Base-by-base conservation (phyloP, 2,797 vertebrate genomes). In the Pangasius mekongensis region DNA sequence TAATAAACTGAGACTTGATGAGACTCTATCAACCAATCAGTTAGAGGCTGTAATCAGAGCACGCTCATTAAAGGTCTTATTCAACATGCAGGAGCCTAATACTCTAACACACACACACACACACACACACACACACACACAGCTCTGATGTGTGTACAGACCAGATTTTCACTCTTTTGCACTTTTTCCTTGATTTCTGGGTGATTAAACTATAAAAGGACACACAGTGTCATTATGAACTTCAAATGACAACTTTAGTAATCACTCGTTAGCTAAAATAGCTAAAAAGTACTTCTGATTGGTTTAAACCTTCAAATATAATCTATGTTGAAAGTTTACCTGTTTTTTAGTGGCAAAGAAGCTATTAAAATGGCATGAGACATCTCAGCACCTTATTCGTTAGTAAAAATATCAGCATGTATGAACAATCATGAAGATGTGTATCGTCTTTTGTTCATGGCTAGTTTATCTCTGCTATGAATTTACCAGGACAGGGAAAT, bases 1-100 rank as follows among this genome's bases (percentile, higher is more conserved):
- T 93, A 92, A 93, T 87, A 91, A 89, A 92, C 76, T 89, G 90
- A 94, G 77, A 67, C 77, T 67, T 73, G 69, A 43, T 36, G 47
- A 85, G 64, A 83, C 62, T 43, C 30, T 71, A 88, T 89, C 82
- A 87, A 92, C 90, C 84, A 77, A 89, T 86, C 43, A 83, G 82
- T 30, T 66, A 43, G 13, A 56, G 24, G 8, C 62, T 83, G 82
- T 49, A 83, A 83, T 83, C 82, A 83, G 18, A 83, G 43, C 60
- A 83, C 3, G 24, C n/a, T 83, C 43, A 66, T 83, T 83, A 66
- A 49, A 49, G 60, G 81, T 66, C 16, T 66, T 64, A 52, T 67
- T 52, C 82, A 83, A 30, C 60, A 2, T 43, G 33, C 36, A 27
- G 30, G 56, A 27, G 80, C 33, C 64, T 22, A 18, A 36, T 9